Conservation (phyloP, 1,140 invertebrate species). For the Chlorops oryzae region DNA sequence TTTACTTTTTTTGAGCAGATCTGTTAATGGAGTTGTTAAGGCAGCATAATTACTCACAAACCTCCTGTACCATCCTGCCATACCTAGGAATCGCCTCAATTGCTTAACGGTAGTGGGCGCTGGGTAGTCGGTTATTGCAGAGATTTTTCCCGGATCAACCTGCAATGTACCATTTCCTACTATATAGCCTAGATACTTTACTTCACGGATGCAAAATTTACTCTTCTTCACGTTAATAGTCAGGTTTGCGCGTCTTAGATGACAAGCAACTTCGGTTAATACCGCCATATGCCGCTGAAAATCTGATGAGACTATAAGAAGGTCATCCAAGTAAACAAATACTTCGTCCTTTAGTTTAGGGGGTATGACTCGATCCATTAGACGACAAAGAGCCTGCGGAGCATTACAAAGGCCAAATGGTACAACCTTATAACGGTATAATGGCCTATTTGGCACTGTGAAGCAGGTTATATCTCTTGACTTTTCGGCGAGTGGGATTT, state of each 20-base stretch:
- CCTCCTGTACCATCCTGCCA: slow-evolving; percentile 34
- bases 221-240: slow-evolving; percentile 49
- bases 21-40: neutral
- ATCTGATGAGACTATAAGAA: slow-evolving; percentile 6
- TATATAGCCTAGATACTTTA: slow-evolving; percentile 25
- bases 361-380: slow-evolving; percentile 9
- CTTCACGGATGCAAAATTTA: slow-evolving; percentile 36
- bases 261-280: slow-evolving; percentile 3
- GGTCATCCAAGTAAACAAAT: slow-evolving; percentile 14
- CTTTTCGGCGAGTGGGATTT: slow-evolving; percentile 4
- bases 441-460: slow-evolving; percentile 6
- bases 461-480: slow-evolving; percentile 12
- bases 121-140: slow-evolving; percentile 13
- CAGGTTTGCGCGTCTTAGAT: slow-evolving; percentile 31
- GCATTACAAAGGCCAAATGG: slow-evolving; percentile 9
- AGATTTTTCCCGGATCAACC: slow-evolving; percentile 16
- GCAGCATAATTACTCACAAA: slow-evolving; percentile 42
- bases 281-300: slow-evolving; percentile 5
- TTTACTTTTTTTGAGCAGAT: neutral
- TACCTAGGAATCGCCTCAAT: slow-evolving; percentile 25
- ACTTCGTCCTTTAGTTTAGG: slow-evolving; percentile 6
- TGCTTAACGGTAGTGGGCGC: slow-evolving; percentile 15
- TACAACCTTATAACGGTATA: slow-evolving; percentile 10
- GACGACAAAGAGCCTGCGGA: neutral
- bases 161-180: slow-evolving; percentile 14